Evolutionary conservation across 2,888 invertebrate genomes (phyloP), one percentile per base, ranked within the genome.

Genomic region (Neoscelio sp.): DNA sequence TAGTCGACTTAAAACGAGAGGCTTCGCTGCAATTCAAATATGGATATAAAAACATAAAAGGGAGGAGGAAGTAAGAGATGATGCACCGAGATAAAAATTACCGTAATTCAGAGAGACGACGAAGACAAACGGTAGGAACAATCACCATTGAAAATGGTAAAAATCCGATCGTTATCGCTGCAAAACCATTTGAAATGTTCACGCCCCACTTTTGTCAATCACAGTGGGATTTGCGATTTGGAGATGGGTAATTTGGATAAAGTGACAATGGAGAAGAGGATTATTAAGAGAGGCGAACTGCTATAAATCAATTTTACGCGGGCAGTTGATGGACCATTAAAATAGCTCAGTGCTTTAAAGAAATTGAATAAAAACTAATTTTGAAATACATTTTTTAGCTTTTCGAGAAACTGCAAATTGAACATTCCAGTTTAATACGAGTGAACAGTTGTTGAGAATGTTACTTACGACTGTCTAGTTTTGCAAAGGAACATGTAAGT

Each of bases 61-160:
- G 15, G 8, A 33, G 15, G 17, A 15, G 44, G 48, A 26, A 56
- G 38, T 40, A 78, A 78, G 26, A 67, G 38, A 74, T 44, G 78
- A 40, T 60, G 70, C 75, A 60, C 40, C 58, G 74, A 58, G 56
- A 64, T 67, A 67, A 73, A 64, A 80, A 64, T 80, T 80, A 80
- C 79, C 79, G 70, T 80, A 56, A 64, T 79, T 79, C 60, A 79
- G 38, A 79, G 52, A 50, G 79, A 75, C 42, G 79, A 79, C 28
- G 79, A 75, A 79, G 79, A 79, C 75, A 79, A 70, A 75, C 71
- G 71, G 79, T 80, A 80, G 79, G 62, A 76, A 80, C 71, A 79
- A 79, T 79, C 79, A 42, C 71, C 79, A 79, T 79, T 79, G 79
- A 75, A 79, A 75, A 79, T 79, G 79, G 79, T 60, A 71, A 75